Conservation (phyloP, 1,140 invertebrate species). For the Galendromus occidentalis region DNA sequence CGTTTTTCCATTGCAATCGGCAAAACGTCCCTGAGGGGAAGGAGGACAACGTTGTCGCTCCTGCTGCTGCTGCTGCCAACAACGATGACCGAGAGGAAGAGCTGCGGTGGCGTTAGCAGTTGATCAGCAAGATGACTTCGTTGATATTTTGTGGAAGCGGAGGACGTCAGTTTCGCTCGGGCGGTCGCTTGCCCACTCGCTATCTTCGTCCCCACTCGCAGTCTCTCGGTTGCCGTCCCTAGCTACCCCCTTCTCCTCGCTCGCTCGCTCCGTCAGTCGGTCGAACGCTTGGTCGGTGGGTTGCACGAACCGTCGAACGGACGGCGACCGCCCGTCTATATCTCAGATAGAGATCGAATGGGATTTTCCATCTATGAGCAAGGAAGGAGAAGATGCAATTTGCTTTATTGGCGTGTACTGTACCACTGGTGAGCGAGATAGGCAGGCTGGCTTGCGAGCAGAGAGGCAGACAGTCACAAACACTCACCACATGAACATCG, state of each 20-base stretch:
- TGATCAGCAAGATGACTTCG: too few relatives aligned
- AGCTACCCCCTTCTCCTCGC: not conserved
- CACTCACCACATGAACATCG: too few relatives aligned
- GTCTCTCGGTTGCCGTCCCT: not conserved
- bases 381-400: slow-evolving; percentile 9
- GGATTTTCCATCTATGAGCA: not conserved
- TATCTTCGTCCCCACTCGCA: not conserved
- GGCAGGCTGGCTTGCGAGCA: too few relatives aligned
- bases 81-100: too few relatives aligned
- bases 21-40: too few relatives aligned
- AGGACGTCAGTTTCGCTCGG: not conserved
- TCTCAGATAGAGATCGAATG: slow-evolving; percentile 9
- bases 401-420: slow-evolving; percentile 6
- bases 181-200: not conserved
- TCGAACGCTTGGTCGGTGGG: not conserved
- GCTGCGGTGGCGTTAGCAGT: too few relatives aligned
- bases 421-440: too few relatives aligned
- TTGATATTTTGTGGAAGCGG: too few relatives aligned
- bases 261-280: not conserved
- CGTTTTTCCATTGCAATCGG: too few relatives aligned
- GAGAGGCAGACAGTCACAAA: too few relatives aligned
- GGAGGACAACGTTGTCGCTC: too few relatives aligned
- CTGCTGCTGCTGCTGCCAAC: too few relatives aligned
- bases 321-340: not conserved
- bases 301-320: not conserved